Evolutionary conservation across 2,113 vertebrate genomes (phyloP).

Genomic region (Lagopus leucura): DNA sequence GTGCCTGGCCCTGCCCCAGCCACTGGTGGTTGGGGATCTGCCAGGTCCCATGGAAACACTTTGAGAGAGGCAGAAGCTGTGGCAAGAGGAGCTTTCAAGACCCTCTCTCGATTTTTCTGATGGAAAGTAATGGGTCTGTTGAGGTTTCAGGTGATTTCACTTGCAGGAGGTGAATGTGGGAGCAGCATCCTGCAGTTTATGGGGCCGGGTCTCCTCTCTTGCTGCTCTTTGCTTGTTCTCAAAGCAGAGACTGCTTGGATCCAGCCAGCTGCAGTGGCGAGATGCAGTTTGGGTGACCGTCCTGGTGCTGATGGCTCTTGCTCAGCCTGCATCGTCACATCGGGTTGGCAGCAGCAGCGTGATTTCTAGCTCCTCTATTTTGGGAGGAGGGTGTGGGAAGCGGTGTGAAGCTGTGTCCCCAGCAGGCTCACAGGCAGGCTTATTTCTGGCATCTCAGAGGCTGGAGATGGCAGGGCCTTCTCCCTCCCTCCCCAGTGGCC

Average conservation of each 20-base stretch:
- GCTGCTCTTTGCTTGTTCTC: neutral
- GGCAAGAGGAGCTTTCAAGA: neutral
- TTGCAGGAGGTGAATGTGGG: neutral
- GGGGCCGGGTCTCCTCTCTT: neutral
- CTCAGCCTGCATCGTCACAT: neutral
- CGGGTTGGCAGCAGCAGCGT: neutral
- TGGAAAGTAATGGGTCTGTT: neutral
- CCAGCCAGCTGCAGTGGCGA: neutral
- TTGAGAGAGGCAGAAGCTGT: neutral
- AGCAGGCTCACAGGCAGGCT: neutral
- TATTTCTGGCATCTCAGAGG: neutral
- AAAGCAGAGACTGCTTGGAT: neutral
- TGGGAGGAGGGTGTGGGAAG: neutral
- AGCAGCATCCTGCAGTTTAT: neutral
- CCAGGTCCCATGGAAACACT: neutral
- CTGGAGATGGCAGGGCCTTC: neutral
- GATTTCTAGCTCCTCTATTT: slow-evolving; percentile 15
- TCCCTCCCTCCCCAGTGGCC: neutral
- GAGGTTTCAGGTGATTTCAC: neutral
- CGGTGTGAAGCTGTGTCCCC: neutral
- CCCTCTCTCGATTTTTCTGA: neutral
- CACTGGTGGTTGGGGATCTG: neutral
- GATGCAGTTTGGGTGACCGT: neutral
- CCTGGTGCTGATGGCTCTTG: neutral
- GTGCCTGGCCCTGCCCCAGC: neutral